phyloP scores from a whole-genome alignment of 2,797 vertebrate species.

The Rhabdophis nuchalis region DNA sequence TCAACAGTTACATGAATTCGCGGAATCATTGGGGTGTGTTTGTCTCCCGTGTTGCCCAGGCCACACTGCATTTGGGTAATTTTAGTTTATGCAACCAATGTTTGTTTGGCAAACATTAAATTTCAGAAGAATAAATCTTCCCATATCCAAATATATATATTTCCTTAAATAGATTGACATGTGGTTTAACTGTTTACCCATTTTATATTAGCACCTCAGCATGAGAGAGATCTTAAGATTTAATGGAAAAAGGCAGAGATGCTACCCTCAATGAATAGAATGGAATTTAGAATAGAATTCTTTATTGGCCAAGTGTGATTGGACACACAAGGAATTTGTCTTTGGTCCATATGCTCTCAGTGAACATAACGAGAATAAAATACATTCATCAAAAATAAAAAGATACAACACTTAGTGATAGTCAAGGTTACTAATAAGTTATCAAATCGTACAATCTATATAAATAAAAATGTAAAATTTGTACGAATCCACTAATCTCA shows the following conservation, averaged over 20 bases:
- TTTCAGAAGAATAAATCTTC: conserved; percentile 31
- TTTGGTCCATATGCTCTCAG: too few species aligned
- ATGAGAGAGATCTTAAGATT: background rate
- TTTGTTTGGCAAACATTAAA: conserved; percentile 57
- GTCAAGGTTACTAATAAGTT: too few species aligned
- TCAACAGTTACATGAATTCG: conserved; percentile 1
- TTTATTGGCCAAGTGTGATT: too few species aligned
- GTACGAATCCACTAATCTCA: too few species aligned
- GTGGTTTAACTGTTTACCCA: background rate
- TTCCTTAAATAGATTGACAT: background rate
- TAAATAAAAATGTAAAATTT: too few species aligned
- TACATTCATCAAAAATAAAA: too few species aligned
- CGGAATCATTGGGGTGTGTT: conserved; percentile 36
- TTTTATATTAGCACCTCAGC: background rate
- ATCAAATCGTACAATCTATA: too few species aligned
- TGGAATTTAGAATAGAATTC: too few species aligned
- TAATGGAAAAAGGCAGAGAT: background rate
- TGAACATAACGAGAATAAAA: too few species aligned
- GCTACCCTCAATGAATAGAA: background rate
- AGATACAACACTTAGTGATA: too few species aligned
- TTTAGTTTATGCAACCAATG: conserved; percentile 61
- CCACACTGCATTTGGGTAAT: conserved; percentile 4
- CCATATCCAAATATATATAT: conserved; percentile 25
- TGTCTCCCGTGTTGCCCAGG: conserved; percentile 27
- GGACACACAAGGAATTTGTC: too few species aligned